phyloP scores from a whole-genome alignment of 1,140 invertebrate species.

The Drosophila bocqueti region DNA sequence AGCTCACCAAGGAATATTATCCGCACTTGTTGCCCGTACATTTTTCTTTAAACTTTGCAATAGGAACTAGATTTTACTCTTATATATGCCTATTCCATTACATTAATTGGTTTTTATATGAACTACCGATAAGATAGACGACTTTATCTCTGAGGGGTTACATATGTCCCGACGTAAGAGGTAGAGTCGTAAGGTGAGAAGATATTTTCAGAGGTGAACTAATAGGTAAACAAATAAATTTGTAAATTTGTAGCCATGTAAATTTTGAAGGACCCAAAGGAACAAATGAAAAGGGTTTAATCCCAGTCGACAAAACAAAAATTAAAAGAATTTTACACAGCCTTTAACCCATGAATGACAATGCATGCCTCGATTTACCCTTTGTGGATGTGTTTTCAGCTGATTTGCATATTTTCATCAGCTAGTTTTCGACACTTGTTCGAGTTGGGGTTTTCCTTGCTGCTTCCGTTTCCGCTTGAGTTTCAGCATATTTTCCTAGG shows the following conservation, averaged over 20 bases:
- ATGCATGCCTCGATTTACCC: constrained; percentile 1
- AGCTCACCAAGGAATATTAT: constrained; percentile 38
- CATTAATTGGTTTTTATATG: neutral
- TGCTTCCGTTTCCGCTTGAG: constrained; percentile 15
- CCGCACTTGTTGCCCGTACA: constrained; percentile 25
- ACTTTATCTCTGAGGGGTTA: constrained; percentile 18
- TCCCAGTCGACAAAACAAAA: neutral
- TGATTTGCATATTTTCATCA: constrained; percentile 67
- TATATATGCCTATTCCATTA: constrained; percentile 53
- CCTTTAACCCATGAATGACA: constrained; percentile 11
- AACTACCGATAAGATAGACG: constrained; percentile 30
- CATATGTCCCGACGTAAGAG: constrained; percentile 37
- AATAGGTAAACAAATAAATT: constrained; percentile 9
- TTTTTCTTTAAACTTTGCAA: constrained; percentile 18
- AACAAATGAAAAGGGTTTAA: constrained; percentile 10
- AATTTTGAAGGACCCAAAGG: no score
- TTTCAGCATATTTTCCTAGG: constrained; percentile 31
- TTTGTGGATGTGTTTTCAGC: constrained; percentile 21
- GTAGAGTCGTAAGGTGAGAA: neutral
- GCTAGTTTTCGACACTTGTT: constrained; percentile 25
- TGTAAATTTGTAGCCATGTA: neutral
- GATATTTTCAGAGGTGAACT: constrained; percentile 1
- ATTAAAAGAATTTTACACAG: neutral
- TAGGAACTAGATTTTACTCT: constrained; percentile 3
- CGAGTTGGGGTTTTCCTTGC: constrained; percentile 4